Percentiles rank a stretch among this genome's conserved stretches.
phyloP scores from a whole-genome alignment of 1,140 invertebrate species.

The Globodera rostochiensis region DNA sequence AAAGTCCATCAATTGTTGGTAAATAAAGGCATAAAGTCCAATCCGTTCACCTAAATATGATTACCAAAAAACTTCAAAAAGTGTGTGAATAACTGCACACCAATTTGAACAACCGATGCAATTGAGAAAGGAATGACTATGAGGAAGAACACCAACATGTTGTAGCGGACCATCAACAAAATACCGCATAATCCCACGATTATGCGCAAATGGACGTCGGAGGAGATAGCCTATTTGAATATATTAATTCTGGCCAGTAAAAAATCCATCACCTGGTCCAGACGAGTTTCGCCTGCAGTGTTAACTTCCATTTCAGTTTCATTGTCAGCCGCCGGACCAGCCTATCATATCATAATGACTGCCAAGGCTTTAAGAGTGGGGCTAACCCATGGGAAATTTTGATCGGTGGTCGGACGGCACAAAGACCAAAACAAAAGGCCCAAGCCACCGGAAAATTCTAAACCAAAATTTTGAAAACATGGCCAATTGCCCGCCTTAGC shows the following conservation, averaged over 20 bases:
- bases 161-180: conserved; percentile 76
- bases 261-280: neutral
- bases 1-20: neutral
- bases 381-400: too few relatives aligned
- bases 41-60: conserved; percentile 39
- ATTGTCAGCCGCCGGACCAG: conserved; percentile 21
- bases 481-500: too few relatives aligned
- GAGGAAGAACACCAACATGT: conserved; percentile 73
- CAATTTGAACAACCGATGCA: conserved; percentile 72
- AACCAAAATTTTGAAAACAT: too few relatives aligned
- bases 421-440: too few relatives aligned
- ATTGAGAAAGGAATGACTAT: conserved; percentile 74
- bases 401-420: too few relatives aligned
- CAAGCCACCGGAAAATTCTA: neutral
- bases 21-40: conserved; percentile 63
- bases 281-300: neutral
- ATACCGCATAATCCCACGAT: conserved; percentile 74
- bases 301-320: conserved; percentile 1
- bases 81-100: conserved; percentile 55
- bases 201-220: conserved; percentile 73
- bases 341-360: too few relatives aligned
- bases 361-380: too few relatives aligned
- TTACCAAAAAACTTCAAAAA: conserved; percentile 39
- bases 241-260: neutral
- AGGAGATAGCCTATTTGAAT: conserved; percentile 61